These are phyloP conservation scores for Drosophila differens DNA, from an alignment of 2,888 invertebrate genomes.

Conservation along the genomic window DNA sequence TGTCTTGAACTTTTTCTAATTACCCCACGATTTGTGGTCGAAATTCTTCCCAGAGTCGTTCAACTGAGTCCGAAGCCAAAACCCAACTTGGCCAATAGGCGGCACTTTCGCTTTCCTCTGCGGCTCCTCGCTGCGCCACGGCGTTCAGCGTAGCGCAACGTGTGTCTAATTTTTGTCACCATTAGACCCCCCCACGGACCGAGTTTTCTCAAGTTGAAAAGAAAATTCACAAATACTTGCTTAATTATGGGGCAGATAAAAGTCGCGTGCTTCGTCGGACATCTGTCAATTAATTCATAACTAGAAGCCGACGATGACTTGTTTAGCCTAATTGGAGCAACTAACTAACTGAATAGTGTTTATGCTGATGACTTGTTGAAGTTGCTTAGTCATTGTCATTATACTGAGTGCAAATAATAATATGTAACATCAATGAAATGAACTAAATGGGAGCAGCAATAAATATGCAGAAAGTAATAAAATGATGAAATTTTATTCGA, in stretches of 20 bases:
- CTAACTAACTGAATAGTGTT: slow-evolving; percentile 47
- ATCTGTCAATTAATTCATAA: slow-evolving; percentile 47
- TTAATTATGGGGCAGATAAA: slow-evolving; percentile 65
- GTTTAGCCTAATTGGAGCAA: slow-evolving; percentile 32
- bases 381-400: slow-evolving; percentile 12
- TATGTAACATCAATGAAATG: neutral
- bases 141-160: slow-evolving; percentile 65
- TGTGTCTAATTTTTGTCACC: slow-evolving; percentile 65
- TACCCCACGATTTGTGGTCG: slow-evolving; percentile 79
- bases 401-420: neutral
- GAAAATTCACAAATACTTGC: slow-evolving; percentile 56
- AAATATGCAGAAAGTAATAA: neutral
- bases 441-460: neutral
- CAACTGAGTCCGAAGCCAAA: slow-evolving; percentile 65
- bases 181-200: slow-evolving; percentile 18
- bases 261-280: slow-evolving; percentile 65
- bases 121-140: slow-evolving; percentile 25
- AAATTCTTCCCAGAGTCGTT: slow-evolving; percentile 80
- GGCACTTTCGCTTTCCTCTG: slow-evolving; percentile 79
- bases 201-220: slow-evolving; percentile 28
- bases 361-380: slow-evolving; percentile 36
- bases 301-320: slow-evolving; percentile 34
- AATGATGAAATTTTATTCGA: neutral
- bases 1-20: slow-evolving; percentile 72
- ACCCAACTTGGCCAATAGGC: slow-evolving; percentile 50